Evolutionary conservation across 2,113 vertebrate species (phyloP).

Genomic region (Electrona antarctica): DNA sequence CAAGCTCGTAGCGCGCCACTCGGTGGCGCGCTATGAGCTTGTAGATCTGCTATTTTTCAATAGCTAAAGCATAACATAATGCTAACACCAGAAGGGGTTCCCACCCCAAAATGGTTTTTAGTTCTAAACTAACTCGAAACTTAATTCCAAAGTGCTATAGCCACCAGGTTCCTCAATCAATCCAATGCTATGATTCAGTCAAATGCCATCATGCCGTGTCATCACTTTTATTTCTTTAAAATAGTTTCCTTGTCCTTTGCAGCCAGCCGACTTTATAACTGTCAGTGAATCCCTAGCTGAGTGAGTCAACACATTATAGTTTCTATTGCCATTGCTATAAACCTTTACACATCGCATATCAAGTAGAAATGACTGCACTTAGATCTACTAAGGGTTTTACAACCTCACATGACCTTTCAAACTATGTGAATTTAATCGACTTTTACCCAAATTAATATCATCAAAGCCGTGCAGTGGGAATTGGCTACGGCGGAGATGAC

Average conservation of each 20-base stretch:
- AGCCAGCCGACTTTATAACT: conserved; percentile 3
- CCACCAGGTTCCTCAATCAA: too few species aligned
- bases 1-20: too few species aligned
- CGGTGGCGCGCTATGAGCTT: too few species aligned
- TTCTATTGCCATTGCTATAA: not conserved
- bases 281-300: not conserved
- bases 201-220: too few species aligned
- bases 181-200: too few species aligned
- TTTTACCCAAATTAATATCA: not conserved
- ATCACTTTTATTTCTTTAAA: conserved; percentile 2
- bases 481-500: too few species aligned
- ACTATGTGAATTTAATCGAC: not conserved
- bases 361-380: not conserved
- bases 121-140: too few species aligned
- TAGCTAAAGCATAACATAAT: too few species aligned
- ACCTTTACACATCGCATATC: not conserved
- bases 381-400: not conserved
- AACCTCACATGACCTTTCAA: not conserved
- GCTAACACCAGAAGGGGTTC: too few species aligned
- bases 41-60: too few species aligned
- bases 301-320: not conserved
- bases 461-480: not conserved
- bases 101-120: too few species aligned
- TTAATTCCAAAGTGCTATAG: too few species aligned
- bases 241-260: conserved; percentile 5